phyloP scores from a whole-genome alignment of 2,797 vertebrate genomes.

The Balearica regulorum region DNA sequence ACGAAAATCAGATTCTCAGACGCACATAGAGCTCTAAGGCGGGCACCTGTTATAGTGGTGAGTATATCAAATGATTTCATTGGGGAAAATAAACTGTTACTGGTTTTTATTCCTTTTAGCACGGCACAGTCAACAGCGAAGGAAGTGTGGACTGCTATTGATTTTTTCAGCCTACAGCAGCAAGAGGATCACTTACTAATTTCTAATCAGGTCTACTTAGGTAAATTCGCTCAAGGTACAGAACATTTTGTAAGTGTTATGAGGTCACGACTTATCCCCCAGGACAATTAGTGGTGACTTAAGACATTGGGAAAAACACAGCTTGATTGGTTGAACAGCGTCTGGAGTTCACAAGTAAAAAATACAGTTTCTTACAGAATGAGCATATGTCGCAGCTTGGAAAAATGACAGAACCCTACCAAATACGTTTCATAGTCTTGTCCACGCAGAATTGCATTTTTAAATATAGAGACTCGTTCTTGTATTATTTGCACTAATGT shows the following conservation, averaged over 20 bases:
- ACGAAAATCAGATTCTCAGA: neutral
- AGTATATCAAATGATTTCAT: neutral
- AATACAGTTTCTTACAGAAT: neutral
- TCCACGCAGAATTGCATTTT: neutral
- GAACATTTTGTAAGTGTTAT: neutral
- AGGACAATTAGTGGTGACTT: neutral
- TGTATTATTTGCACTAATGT: neutral
- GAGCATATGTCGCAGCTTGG: neutral
- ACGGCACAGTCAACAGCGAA: neutral
- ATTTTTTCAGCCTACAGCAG: neutral
- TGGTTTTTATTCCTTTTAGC: neutral
- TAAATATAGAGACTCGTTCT: neutral
- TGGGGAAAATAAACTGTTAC: neutral
- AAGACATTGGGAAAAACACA: neutral
- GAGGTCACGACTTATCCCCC: neutral
- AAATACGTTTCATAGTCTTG: neutral
- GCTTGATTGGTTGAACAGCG: neutral
- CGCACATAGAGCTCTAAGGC: accelerated
- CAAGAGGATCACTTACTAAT: neutral
- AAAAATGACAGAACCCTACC: neutral
- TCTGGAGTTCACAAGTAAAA: neutral
- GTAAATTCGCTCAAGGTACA: neutral
- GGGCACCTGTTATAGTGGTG: neutral
- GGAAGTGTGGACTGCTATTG: neutral
- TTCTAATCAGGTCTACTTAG: neutral